Evolutionary conservation across 2,797 vertebrate species (phyloP), one percentile per base, ranked within the genome.

Genomic region (Craterocephalus amniculus): DNA sequence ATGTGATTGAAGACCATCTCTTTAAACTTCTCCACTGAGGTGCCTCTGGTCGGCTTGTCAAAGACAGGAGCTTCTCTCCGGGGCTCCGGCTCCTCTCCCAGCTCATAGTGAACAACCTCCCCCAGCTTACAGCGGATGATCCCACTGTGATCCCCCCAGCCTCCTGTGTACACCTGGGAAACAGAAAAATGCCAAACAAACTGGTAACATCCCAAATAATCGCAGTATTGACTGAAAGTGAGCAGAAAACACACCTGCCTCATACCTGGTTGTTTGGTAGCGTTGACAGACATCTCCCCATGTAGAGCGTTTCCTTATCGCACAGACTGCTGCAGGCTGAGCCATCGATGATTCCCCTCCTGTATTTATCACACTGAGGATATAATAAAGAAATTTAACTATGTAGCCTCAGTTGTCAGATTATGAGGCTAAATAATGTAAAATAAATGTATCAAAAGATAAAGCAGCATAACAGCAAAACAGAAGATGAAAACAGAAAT

Each of bases 1-100:
- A 99, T 95, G 77, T 97, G 95, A 79, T 95, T 93, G 35, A 97
- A 95, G 40, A 99, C 96, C 98, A 99, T 99, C 93, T 99, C 96
- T 87, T 95, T 95, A 90, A 99, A 99, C 94, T 98, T 99, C 88
- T 99, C 96, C 86, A 99, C 96, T 18, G 98, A 99, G 1, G 98
- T 99, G 65, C 98, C 98, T 92, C 95, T 95, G 45, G 96, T 99
- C 73, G 98, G 98, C 78, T 97, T 98, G 91, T 98, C 96, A 77
- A 99, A 99, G 10, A 97, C 89, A 1, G 95, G 89, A 14, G 93
- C 78, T 89, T 98, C 97, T 79, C 94, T 97, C 67, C 95, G 94
- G 60, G 96, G 97, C 90, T 99, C 96, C 36, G 95, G 92, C 87
- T 99, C 96, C 65, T 95, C 94, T 58, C 95, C 96, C 90, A 98